These are phyloP conservation scores for Rhizoglyphus robini DNA, from an alignment of 1,140 invertebrate genomes.

Conservation along the genomic window DNA sequence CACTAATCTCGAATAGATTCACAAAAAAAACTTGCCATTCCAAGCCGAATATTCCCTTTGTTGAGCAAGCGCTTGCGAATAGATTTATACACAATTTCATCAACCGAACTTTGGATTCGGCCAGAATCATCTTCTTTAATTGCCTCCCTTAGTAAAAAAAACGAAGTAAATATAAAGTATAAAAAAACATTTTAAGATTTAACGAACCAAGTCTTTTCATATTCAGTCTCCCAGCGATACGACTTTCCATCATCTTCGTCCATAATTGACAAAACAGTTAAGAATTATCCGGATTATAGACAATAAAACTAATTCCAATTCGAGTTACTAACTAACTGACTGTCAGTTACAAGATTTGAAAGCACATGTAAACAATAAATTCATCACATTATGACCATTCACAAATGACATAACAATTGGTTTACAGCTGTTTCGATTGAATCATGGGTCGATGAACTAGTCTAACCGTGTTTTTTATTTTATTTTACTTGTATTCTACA, in stretches of 20 bases:
- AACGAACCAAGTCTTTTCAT: constrained; percentile 78
- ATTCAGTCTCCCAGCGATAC: constrained; percentile 91
- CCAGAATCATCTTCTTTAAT: constrained; percentile 91
- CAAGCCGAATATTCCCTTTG: constrained; percentile 60
- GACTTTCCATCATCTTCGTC: constrained; percentile 69
- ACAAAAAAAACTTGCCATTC: constrained; percentile 46
- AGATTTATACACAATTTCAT: constrained; percentile 75
- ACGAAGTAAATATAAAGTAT: neutral
- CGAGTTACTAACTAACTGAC: too few species aligned
- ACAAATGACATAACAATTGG: too few species aligned
- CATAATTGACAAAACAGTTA: too few species aligned
- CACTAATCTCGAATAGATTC: neutral
- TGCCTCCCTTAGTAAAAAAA: constrained; percentile 63
- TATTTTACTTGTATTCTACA: too few species aligned
- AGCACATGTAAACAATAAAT: too few species aligned
- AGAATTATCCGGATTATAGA: too few species aligned
- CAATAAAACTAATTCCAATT: too few species aligned
- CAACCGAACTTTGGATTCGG: constrained; percentile 67
- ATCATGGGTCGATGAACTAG: too few species aligned
- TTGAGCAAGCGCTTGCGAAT: constrained; percentile 60
- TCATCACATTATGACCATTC: too few species aligned
- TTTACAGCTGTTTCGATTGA: too few species aligned
- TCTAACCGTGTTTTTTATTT: too few species aligned
- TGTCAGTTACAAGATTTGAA: too few species aligned
- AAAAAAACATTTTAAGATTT: constrained; percentile 7